phyloP scores from a whole-genome alignment of 2,888 invertebrate species.

The Drosophila multiciliata region DNA sequence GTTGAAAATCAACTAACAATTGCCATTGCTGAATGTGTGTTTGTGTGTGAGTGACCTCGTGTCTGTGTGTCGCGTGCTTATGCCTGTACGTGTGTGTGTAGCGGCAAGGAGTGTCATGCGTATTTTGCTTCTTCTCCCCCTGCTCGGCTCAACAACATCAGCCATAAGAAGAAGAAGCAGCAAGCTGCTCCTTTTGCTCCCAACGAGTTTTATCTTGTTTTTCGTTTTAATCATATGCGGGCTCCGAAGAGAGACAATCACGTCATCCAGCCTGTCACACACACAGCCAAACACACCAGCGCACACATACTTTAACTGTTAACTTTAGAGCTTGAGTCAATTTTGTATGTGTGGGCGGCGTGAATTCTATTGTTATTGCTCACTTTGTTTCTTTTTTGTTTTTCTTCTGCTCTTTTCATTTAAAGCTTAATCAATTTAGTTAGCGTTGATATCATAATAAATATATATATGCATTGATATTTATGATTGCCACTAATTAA shows the following conservation, averaged over 20 bases:
- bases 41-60: conserved; percentile 74
- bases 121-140: conserved; percentile 60
- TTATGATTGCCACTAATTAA: conserved; percentile 49
- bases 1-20: conserved; percentile 73
- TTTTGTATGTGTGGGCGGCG: conserved; percentile 33
- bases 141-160: conserved; percentile 51
- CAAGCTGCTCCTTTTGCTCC: conserved; percentile 69
- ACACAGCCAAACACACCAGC: conserved; percentile 22
- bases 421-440: conserved; percentile 64
- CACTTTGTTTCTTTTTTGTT: conserved; percentile 16
- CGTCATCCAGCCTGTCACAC: conserved; percentile 75
- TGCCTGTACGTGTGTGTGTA: conserved; percentile 46
- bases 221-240: conserved; percentile 80
- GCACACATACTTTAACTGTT: conserved; percentile 39
- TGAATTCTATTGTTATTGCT: conserved; percentile 58
- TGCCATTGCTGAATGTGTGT: conserved; percentile 39
- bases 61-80: conserved; percentile 72
- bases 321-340: conserved; percentile 63
- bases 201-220: conserved; percentile 79
- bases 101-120: conserved; percentile 78
- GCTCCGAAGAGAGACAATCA: conserved; percentile 71
- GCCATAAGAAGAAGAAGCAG: conserved; percentile 16
- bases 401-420: conserved; percentile 24
- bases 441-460: conserved; percentile 18
- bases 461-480: conserved; percentile 6